A percentile compares a stretch with the other conserved stretches of the same genome.
Conservation (phyloP, 92 coral and sea anemone species). For the Meandrina meandrites region DNA sequence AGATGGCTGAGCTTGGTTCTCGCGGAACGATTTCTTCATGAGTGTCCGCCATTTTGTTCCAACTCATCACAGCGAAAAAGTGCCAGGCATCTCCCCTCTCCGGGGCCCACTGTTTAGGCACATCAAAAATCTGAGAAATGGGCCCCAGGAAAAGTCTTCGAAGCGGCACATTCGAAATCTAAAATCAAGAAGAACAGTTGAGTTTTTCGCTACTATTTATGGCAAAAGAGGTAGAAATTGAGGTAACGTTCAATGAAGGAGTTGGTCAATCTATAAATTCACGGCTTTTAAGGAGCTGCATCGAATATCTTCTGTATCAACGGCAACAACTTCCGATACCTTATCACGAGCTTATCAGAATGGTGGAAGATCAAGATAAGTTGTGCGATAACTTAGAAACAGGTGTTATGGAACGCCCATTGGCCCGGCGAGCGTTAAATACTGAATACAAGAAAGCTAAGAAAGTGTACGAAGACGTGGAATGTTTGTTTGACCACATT, state of each 20-base stretch:
- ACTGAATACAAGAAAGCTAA: constrained; percentile 66
- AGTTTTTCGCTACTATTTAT: not conserved
- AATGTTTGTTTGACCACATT: constrained; percentile 66
- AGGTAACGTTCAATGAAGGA: constrained; percentile 27
- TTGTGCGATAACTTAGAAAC: constrained; percentile 27
- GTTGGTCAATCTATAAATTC: constrained; percentile 24
- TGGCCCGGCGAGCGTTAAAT: constrained; percentile 29
- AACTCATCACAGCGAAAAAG: constrained; percentile 44
- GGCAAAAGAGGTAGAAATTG: constrained; percentile 36
- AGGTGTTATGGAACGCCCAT: constrained; percentile 36
- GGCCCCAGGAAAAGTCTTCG: not conserved
- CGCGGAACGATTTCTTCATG: constrained; percentile 66
- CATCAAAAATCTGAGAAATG: not conserved
- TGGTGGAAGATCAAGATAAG: constrained; percentile 35
- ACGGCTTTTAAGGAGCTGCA: constrained; percentile 70
- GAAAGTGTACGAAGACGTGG: constrained; percentile 58
- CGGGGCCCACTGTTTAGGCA: not conserved
- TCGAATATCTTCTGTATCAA: constrained; percentile 85
- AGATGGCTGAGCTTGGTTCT: constrained; percentile 85
- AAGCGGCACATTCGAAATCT: constrained; percentile 28
- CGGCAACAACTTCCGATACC: constrained; percentile 91
- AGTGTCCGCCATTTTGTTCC: constrained; percentile 88
- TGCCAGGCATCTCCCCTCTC: not conserved
- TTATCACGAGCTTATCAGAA: constrained; percentile 76
- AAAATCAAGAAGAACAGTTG: not conserved